Conservation (phyloP, 2,113 vertebrate genomes). For the Alces alces region DNA sequence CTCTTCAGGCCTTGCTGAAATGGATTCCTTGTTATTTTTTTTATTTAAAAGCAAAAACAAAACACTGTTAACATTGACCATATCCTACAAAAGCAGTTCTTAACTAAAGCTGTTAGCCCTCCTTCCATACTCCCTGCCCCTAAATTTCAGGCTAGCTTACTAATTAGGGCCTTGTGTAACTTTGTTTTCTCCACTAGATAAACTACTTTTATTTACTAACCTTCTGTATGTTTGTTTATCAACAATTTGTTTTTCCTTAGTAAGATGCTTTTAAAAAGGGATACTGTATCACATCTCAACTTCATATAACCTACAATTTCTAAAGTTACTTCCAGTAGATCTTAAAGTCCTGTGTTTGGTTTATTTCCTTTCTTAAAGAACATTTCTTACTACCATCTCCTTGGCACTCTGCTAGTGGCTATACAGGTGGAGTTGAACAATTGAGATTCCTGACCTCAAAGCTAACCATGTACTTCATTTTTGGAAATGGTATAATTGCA, state of each 20-base stretch:
- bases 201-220: slow-evolving; percentile 49
- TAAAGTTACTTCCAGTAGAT: slow-evolving; percentile 26
- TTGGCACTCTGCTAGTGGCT: slow-evolving; percentile 32
- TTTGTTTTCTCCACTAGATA: slow-evolving; percentile 45
- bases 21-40: slow-evolving; percentile 31
- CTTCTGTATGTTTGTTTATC: slow-evolving; percentile 37
- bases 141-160: slow-evolving; percentile 39
- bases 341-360: slow-evolving; percentile 46
- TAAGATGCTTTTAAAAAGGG: slow-evolving; percentile 50
- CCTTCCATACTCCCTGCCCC: slow-evolving; percentile 8
- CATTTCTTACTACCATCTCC: slow-evolving; percentile 39
- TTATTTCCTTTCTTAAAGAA: slow-evolving; percentile 48
- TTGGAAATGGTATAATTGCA: slow-evolving; percentile 35
- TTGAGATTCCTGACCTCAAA: slow-evolving; percentile 55
- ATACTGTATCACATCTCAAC: neutral
- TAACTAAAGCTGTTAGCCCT: slow-evolving; percentile 19
- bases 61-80: slow-evolving; percentile 30
- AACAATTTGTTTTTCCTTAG: slow-evolving; percentile 47
- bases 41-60: slow-evolving; percentile 15
- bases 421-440: slow-evolving; percentile 27
- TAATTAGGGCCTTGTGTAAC: slow-evolving; percentile 56
- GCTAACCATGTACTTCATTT: slow-evolving; percentile 36
- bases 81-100: slow-evolving; percentile 50
- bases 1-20: slow-evolving; percentile 28
- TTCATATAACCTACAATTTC: slow-evolving; percentile 11